These are phyloP conservation scores for Vulpes ferrilata DNA, from an alignment of 2,113 vertebrate species.

Conservation along the genomic window DNA sequence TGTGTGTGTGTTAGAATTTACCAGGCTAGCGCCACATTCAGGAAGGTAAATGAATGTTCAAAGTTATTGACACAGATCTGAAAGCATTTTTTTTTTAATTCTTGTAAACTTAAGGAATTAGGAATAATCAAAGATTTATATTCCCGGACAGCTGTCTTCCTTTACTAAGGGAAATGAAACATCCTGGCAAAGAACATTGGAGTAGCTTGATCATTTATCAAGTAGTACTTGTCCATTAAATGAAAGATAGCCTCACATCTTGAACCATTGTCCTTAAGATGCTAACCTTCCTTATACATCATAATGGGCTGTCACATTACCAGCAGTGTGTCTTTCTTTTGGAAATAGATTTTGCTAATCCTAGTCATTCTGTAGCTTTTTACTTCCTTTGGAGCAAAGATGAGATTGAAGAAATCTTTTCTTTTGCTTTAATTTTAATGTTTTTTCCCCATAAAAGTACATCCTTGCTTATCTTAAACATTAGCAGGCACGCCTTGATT, in stretches of 20 bases:
- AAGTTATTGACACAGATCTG: slow-evolving; percentile 10
- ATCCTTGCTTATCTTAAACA: background rate
- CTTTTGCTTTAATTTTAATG: slow-evolving; percentile 15
- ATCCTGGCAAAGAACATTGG: background rate
- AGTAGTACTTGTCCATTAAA: background rate
- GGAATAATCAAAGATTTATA: slow-evolving; percentile 16
- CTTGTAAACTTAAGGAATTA: slow-evolving; percentile 31
- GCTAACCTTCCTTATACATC: slow-evolving; percentile 14
- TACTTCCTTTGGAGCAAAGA: background rate
- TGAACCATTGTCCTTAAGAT: background rate
- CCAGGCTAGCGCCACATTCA: background rate
- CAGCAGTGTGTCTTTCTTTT: background rate
- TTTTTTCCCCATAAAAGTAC: background rate
- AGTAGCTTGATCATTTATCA: slow-evolving; percentile 42
- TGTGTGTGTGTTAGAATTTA: background rate
- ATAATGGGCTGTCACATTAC: background rate
- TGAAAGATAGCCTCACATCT: background rate
- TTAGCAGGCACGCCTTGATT: background rate
- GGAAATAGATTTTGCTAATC: background rate
- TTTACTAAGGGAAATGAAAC: slow-evolving; percentile 30
- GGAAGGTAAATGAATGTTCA: slow-evolving; percentile 15
- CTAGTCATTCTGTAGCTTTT: background rate
- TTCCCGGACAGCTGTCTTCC: background rate
- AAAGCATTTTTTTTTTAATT: slow-evolving; percentile 31
- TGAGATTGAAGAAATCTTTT: background rate